phyloP scores from a whole-genome alignment of 2,113 vertebrate species.

The Microtus ochrogaster region DNA sequence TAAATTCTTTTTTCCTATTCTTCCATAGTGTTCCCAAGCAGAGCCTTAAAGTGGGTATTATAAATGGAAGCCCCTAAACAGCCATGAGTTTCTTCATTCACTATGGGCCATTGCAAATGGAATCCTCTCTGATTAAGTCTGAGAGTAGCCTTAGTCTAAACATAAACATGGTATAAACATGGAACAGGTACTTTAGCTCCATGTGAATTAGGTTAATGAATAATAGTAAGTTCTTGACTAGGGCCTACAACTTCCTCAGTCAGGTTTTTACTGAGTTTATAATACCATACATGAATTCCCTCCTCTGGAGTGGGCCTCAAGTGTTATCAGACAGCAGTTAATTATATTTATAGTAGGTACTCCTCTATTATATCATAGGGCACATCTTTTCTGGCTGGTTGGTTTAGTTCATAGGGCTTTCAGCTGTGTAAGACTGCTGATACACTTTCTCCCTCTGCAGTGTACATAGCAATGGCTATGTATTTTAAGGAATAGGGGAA shows the following conservation, averaged over 20 bases:
- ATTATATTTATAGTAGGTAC: too few species aligned
- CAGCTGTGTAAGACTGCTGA: not conserved
- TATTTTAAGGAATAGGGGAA: too few species aligned
- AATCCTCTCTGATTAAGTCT: not conserved
- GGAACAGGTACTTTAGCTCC: not conserved
- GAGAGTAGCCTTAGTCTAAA: not conserved
- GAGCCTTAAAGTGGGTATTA: not conserved
- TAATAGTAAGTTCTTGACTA: not conserved
- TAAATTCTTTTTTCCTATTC: not conserved
- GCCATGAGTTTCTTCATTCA: not conserved
- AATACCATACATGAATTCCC: not conserved
- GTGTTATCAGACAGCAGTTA: not conserved
- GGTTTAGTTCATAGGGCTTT: not conserved
- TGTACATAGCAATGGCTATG: too few species aligned
- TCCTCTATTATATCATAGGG: not conserved
- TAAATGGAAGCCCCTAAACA: not conserved
- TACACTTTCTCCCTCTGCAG: not conserved
- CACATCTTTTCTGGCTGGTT: not conserved
- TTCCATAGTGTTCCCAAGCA: not conserved
- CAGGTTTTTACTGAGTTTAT: not conserved
- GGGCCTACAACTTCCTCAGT: not conserved
- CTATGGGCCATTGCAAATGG: not conserved
- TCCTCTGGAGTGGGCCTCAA: not conserved
- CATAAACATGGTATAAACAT: not conserved
- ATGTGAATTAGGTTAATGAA: not conserved